Base-by-base conservation (phyloP, 2,888 invertebrate genomes). In the Drosophila yooni region DNA sequence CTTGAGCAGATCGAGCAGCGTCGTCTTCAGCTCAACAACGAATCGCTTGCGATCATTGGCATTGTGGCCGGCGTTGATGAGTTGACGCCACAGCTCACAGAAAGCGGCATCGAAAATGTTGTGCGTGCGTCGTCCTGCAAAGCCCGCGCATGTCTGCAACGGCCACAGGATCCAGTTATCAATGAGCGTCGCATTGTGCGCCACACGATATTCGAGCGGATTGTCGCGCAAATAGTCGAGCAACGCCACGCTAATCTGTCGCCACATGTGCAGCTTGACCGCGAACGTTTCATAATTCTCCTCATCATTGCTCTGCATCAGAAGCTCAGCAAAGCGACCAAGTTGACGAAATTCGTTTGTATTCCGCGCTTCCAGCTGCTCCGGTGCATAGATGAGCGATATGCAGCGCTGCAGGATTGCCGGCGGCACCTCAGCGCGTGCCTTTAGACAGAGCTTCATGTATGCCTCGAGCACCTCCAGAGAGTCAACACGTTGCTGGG, bases 81-180 rank as follows among this genome's bases (percentile, higher is more conserved):
- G 65, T 40, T 91, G 88, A 1, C 89, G 88, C 92, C 92, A 92
- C 5, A 82, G 67, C 8, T 79, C 79, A 59, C 89, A 87, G 69
- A 92, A 91, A 18, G 56, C 27, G 11, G 73, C 71, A 65, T 91
- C 91, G 11, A 92, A 90, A 18, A 59, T 78, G 52, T 63, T 69
- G 2, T 46, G 25, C 46, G 64, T 59, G 38, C 85, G 79, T 1
- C 83, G 79, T 0, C 85, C 89, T 0, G 89, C 88, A 62, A 92
- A 91, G 15, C 83, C 82, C 27, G 82, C 77, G 40, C 79, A 83
- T 0, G 82, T 76, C 15, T 91, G 88, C 11, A 93, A 57, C 0
- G 93, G 93, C 93, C 93, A 93, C 3, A 92, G 33, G 0, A 92
- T 79, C 92, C 92, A 93, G 0, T 78, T 76, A 56, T 91, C 91